phyloP scores from a whole-genome alignment of 2,888 invertebrate species.

The Cephus rjabovi region DNA sequence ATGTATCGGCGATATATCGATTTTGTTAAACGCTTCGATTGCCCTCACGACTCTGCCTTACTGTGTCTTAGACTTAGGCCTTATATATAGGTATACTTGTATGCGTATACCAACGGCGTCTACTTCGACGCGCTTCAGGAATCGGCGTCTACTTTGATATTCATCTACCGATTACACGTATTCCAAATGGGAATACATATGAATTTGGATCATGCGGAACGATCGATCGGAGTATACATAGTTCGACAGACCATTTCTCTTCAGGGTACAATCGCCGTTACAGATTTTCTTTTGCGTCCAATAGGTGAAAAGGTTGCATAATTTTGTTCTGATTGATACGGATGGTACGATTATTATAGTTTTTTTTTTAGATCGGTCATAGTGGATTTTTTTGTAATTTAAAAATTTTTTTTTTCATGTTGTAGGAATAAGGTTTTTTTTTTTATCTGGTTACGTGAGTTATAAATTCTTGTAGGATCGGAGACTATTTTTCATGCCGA shows the following conservation, averaged over 20 bases:
- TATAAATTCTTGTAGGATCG: background rate
- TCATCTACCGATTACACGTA: constrained; percentile 28
- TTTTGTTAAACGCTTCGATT: background rate
- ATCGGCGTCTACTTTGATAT: constrained; percentile 11
- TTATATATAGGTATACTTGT: background rate
- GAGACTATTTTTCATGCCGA: constrained; percentile 33
- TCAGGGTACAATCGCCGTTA: constrained; percentile 21
- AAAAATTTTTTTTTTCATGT: background rate
- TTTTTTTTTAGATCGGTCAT: background rate
- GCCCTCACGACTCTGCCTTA: background rate
- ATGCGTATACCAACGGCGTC: background rate
- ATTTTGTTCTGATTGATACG: background rate
- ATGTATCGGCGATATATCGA: constrained; percentile 49
- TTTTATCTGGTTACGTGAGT: background rate
- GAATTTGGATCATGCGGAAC: constrained; percentile 18
- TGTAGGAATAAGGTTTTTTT: background rate
- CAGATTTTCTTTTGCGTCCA: constrained; percentile 13
- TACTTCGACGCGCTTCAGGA: constrained; percentile 10
- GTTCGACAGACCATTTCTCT: constrained; percentile 18
- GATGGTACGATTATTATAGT: background rate
- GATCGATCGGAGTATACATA: background rate
- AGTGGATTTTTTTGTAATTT: background rate
- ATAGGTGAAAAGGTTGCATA: background rate
- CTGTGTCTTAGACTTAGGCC: background rate
- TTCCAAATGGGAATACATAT: constrained; percentile 32